Conservation (phyloP, 2,113 vertebrate genomes). For the Bagarius yarrelli region DNA sequence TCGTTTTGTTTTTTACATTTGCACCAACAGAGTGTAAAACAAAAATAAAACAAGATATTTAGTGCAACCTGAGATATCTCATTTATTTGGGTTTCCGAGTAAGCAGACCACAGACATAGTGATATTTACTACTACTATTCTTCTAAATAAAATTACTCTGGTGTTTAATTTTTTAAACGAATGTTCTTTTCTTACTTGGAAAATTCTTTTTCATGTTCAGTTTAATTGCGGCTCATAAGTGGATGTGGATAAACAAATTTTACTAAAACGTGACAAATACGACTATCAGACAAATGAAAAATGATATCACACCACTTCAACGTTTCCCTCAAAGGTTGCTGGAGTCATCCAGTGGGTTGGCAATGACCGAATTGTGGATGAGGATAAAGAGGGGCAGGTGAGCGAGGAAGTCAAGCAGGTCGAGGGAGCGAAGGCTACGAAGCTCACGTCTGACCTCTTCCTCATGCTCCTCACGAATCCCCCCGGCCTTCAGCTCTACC, state of each 20-base stretch:
- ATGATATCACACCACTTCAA: not conserved
- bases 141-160: not conserved
- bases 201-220: not conserved
- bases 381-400: conserved; percentile 68
- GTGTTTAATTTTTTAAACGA: not conserved
- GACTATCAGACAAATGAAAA: not conserved
- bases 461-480: conserved; percentile 60
- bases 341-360: conserved; percentile 63
- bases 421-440: conserved; percentile 55
- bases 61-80: no score
- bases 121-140: no score
- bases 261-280: not conserved
- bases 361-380: conserved; percentile 67
- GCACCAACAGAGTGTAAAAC: no score
- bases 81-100: no score
- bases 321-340: conserved; percentile 55
- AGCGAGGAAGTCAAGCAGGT: conserved; percentile 69
- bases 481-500: conserved; percentile 67
- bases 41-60: no score
- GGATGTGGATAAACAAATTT: not conserved
- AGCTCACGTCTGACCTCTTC: conserved; percentile 55
- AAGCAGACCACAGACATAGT: no score
- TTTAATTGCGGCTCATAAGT: not conserved
- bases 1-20: no score
- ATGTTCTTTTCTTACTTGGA: not conserved